These are phyloP conservation scores for Epizoanthus scotinus DNA, from an alignment of 92 coral and sea anemone genomes.

Conservation along the genomic window DNA sequence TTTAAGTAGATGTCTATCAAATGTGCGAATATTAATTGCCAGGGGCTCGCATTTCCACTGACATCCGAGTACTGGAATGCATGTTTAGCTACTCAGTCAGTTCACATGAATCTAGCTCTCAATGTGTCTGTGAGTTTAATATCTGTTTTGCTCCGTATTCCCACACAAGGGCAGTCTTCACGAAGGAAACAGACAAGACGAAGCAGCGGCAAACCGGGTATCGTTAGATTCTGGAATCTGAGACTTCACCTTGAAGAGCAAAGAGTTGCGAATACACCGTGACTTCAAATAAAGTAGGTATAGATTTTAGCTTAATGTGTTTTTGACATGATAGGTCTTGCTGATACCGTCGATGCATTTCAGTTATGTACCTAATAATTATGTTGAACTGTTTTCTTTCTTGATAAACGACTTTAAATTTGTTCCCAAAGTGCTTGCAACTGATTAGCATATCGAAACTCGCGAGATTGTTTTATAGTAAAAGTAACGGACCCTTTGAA, in stretches of 20 bases:
- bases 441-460: not conserved
- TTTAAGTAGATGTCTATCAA: not conserved
- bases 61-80: not conserved
- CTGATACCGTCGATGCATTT: not conserved
- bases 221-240: no score
- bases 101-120: not conserved
- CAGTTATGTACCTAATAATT: not conserved
- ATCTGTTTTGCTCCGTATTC: not conserved
- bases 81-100: not conserved
- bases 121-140: not conserved
- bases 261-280: not conserved
- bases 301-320: not conserved
- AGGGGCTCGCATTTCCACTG: constrained; percentile 15
- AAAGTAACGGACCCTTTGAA: not conserved
- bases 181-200: no score
- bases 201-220: not conserved
- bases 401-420: not conserved
- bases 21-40: constrained; percentile 17
- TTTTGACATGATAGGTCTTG: not conserved
- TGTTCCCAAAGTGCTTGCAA: not conserved
- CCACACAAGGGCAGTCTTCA: not conserved
- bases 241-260: not conserved
- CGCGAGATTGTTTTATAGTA: not conserved
- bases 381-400: not conserved
- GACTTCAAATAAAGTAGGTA: not conserved